Percentiles rank a stretch among this genome's conserved stretches.
Conservation (phyloP, 2,888 invertebrate species). For the Acanthosepion lycidas region DNA sequence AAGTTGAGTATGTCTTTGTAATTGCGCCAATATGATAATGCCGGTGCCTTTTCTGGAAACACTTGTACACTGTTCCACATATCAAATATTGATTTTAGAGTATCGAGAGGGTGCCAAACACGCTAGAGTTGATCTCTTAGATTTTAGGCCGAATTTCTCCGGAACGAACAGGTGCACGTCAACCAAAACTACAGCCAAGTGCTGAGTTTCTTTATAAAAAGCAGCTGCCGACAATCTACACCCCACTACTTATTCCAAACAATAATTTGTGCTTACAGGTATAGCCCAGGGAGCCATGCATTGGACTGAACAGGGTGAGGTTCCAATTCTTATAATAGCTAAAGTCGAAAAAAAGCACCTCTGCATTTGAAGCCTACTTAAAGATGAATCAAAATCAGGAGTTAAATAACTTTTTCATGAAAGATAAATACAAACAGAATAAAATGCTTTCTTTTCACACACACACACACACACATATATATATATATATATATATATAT, state of each 20-base stretch:
- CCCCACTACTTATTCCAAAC: neutral
- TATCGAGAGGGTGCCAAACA: neutral
- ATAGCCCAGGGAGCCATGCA: neutral
- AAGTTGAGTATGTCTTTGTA: constrained; percentile 33
- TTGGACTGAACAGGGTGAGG: neutral
- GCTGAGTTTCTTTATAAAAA: neutral
- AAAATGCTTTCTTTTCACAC: too few relatives aligned
- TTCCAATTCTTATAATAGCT: neutral
- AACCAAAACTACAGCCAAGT: neutral
- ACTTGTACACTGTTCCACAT: neutral
- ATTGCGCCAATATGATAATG: neutral
- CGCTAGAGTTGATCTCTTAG: neutral
- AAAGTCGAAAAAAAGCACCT: too few relatives aligned
- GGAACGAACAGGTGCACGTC: constrained; percentile 3
- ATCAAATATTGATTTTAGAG: neutral
- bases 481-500: too few relatives aligned
- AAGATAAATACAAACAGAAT: too few relatives aligned
- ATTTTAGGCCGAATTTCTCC: neutral
- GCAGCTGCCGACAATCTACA: neutral
- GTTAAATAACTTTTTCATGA: too few relatives aligned
- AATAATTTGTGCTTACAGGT: neutral
- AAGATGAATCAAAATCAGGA: too few relatives aligned
- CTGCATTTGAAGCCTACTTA: too few relatives aligned
- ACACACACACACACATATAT: too few relatives aligned
- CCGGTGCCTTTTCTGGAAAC: neutral